Base-by-base conservation (phyloP, 1,140 invertebrate species). In the Macrocentrus cingulum region DNA sequence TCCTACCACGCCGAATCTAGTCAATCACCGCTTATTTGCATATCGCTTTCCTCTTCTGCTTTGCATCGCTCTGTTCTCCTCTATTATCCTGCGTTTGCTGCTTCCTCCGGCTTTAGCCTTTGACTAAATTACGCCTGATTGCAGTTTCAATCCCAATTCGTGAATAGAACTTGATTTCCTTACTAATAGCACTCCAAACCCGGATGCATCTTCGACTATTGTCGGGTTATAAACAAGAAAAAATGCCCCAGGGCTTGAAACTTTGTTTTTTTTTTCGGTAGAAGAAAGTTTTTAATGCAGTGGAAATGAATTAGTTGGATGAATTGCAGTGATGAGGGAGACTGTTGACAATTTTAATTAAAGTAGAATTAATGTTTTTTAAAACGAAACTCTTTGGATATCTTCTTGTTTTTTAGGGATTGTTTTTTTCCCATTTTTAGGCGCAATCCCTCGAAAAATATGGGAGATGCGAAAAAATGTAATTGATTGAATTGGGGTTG, bases 121-220 rank as follows among this genome's bases (percentile, higher is more conserved):
- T 67, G 63, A 62, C 63, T 60, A 62, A 72, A 72, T 72, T 65
- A 69, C 63, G 67, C 65, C 65, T 69, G 70, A 70, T 72, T 69
- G 69, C 64, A 64, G 67, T 71, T 71, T 66, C 63, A 66, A 66
- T 64, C 62, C 61, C 61, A 65, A 68, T 62, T 68, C 69, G 58
- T 72, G 66, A 73, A 75, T 73, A 65, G 71, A 64, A 67, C 66
- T 67, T 75, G 71, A 75, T 72, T 74, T 65, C 64, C 59, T 50
- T 61, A 19, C 22, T 25, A n/a, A 25, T 13, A 13, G 15, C n/a
- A n/a, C n/a, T n/a, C n/a, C n/a, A n/a, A n/a, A n/a, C 29, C 37
- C 46, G 46, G 32, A 11, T 15, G 8, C 11, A 22, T 16, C 1
- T n/a, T 16, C 11, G n/a, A n/a, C 9, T 11, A 6, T 9, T 8